Conservation (phyloP, 2,797 vertebrate genomes). For the Enteromius paludinosus region DNA sequence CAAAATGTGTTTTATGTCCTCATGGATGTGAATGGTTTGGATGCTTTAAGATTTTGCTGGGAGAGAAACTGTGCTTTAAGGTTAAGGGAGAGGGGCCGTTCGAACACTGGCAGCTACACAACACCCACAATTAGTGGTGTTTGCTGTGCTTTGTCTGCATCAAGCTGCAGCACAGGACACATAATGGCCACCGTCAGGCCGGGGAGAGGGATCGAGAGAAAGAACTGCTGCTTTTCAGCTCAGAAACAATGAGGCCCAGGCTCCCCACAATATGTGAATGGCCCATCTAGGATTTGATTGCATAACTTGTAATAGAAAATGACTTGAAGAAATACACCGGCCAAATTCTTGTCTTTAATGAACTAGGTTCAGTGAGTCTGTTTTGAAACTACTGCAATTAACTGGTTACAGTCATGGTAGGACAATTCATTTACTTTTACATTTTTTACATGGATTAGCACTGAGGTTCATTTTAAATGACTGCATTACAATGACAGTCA, state of each 20-base stretch:
- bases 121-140: constrained; percentile 65
- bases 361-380: constrained; percentile 46
- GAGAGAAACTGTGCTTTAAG: constrained; percentile 44
- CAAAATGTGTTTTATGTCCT: constrained; percentile 22
- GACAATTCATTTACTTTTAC: constrained; percentile 16
- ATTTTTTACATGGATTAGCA: constrained; percentile 27
- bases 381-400: constrained; percentile 47
- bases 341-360: constrained; percentile 49
- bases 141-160: constrained; percentile 62
- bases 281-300: constrained; percentile 57
- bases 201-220: constrained; percentile 66
- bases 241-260: constrained; percentile 57
- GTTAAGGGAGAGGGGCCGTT: constrained; percentile 54
- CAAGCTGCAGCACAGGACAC: constrained; percentile 59
- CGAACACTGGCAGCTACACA: constrained; percentile 59
- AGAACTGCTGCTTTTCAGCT: constrained; percentile 61
- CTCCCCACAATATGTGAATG: constrained; percentile 52
- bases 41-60: constrained; percentile 42
- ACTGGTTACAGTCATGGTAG: constrained; percentile 45
- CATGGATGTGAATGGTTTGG: background rate
- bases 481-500: constrained; percentile 20
- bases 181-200: constrained; percentile 56
- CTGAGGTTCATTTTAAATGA: constrained; percentile 31
- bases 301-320: constrained; percentile 73
- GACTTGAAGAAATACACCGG: constrained; percentile 61